Base-by-base conservation (phyloP, 2,797 vertebrate genomes). In the Rhynchonycteris naso region DNA sequence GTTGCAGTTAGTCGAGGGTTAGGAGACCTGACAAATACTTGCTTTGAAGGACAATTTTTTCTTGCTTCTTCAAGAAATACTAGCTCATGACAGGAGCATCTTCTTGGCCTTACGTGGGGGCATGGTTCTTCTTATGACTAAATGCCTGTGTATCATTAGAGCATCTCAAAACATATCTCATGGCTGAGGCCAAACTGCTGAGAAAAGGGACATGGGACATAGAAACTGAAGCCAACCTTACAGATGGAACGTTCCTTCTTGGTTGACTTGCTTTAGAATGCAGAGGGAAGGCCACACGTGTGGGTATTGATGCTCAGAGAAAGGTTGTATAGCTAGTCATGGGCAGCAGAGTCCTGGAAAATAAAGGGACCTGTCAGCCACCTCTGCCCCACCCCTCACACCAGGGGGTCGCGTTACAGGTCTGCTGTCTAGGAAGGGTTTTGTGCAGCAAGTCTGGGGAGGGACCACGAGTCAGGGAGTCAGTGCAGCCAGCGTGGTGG, bases 51-150 rank as follows among this genome's bases (percentile, higher is more conserved):
- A 52, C 52, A 43, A 52, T 43, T 56, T 71, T 74, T 54, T 78
- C 97, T 87, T 94, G 83, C 98, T 92, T 91, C 61, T 93, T 84
- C 61, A 43, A 72, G 88, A 96, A 93, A 93, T 82, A 96, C 93
- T 95, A 72, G 54, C 65, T 97, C 96, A 93, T 94, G 97, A 97
- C 95, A 86, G 83, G 97, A 91, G 95, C 88, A 86, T 93, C 58
- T 96, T 97, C 92, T 96, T 93, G 97, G 95, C 92, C 96, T 97
- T 95, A 18, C 71, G 87, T 83, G 79, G 80, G 89, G 66, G 58
- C 52, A 88, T 47, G 50, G 81, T 86, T 43, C 78, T 94, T 91
- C 83, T 87, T 66, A 85, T 91, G 65, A 80, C 94, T 69, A 35
- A 81, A 75, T 74, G 38, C 72, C 96, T 71, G 1, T 65, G 52